Base-by-base conservation (phyloP, 1,140 invertebrate genomes). In the Leptopilina boulardi region DNA sequence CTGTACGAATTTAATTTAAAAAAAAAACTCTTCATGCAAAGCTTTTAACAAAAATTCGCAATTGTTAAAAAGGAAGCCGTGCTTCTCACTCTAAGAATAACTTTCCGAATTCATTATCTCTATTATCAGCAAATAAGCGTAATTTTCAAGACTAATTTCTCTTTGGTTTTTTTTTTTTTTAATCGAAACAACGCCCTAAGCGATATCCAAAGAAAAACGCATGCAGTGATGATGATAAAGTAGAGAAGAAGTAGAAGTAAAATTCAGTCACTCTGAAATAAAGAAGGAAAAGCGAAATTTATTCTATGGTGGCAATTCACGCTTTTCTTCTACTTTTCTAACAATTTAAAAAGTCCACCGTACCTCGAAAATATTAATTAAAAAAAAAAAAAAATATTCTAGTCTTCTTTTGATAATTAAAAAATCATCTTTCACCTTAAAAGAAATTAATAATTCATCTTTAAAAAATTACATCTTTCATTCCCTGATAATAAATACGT, bases 191-290 rank as follows among this genome's bases (percentile, higher is more conserved):
- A 23, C 54, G 21, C 18, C 21, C n/a, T 23, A 73, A 82, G 73
- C 23, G 51, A 77, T 73, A 71, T 71, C 73, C 74, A 80, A 75
- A 72, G 75, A 77, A 71, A 80, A 80, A 78, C 66, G 78, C 86
- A 85, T 86, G 85, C 84, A 86, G 75, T 84, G 54, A 79, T 70
- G 82, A 70, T 26, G 56, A 80, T 75, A 83, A 80, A 85, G 83
- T 74, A 87, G 73, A 85, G 82, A 80, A 80, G 76, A 80, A 81
- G 74, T 82, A 78, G 78, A 79, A 78, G 73, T 42, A 73, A 80
- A 75, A 77, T 73, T 84, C 78, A 85, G 73, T 76, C 26, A 41
- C 71, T 85, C 82, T 89, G 85, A 86, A 89, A 88, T 74, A 80
- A 84, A 87, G 70, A 85, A 78, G 86, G 75, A 81, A 77, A 82